A percentile compares a stretch with the other conserved stretches of the same genome.
phyloP scores from a whole-genome alignment of 2,888 invertebrate species.

The Drymonia ruficornis region DNA sequence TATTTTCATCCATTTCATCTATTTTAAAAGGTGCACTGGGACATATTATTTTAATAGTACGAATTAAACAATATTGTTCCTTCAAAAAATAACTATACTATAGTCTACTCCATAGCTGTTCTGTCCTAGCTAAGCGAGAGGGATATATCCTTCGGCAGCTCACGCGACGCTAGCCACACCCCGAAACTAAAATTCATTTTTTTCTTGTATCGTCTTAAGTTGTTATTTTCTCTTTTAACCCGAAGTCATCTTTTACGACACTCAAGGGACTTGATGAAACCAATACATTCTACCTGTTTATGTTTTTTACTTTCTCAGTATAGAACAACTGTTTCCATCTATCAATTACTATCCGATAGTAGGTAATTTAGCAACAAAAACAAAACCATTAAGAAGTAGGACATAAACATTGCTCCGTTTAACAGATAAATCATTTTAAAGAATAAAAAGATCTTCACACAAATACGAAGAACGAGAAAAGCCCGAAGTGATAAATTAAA shows the following conservation, averaged over 20 bases:
- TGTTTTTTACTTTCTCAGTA: not conserved
- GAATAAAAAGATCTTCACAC: constrained; percentile 6
- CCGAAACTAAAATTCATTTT: no score
- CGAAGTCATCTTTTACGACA: constrained; percentile 3
- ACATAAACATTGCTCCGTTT: not conserved
- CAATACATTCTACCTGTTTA: not conserved
- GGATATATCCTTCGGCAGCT: no score
- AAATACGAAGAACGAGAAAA: constrained; percentile 13
- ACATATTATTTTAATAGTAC: no score
- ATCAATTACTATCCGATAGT: not conserved
- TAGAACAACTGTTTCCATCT: not conserved
- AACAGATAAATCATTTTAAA: constrained; percentile 3
- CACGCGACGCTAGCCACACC: no score
- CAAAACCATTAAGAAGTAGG: no score
- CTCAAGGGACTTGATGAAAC: not conserved
- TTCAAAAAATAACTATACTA: no score
- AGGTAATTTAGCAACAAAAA: not conserved
- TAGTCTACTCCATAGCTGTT: no score
- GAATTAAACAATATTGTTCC: no score
- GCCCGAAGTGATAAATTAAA: constrained; percentile 30
- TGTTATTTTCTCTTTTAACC: constrained; percentile 2
- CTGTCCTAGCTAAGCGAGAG: no score
- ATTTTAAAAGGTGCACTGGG: no score
- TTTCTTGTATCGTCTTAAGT: no score
- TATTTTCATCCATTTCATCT: no score